phyloP scores from a whole-genome alignment of 2,113 vertebrate genomes.

The Leuciscus idus region DNA sequence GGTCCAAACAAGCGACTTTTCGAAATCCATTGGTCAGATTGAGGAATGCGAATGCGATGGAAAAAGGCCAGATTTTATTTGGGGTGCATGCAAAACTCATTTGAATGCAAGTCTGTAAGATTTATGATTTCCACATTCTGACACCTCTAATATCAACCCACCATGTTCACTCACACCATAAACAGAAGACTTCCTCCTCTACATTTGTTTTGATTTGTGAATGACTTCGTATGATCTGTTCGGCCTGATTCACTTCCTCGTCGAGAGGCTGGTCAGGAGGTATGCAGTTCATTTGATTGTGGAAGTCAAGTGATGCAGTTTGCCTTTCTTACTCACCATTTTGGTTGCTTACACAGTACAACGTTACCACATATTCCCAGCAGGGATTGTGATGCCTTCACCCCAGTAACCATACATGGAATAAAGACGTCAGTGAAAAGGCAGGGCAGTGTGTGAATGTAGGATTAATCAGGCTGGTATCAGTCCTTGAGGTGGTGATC shows the following conservation, averaged over 20 bases:
- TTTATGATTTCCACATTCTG: constrained; percentile 25
- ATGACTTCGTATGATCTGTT: constrained; percentile 40
- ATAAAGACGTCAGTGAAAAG: constrained; percentile 40
- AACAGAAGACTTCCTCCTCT: constrained; percentile 45
- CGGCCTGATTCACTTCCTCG: constrained; percentile 41
- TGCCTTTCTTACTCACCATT: constrained; percentile 30
- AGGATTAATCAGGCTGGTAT: constrained; percentile 53
- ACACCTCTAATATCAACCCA: background rate
- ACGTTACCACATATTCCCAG: constrained; percentile 37
- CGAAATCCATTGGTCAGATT: constrained; percentile 30
- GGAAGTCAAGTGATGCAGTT: constrained; percentile 4
- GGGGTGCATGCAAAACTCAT: background rate
- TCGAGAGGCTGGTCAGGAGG: constrained; percentile 18
- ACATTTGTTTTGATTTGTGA: constrained; percentile 12
- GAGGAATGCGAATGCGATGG: constrained; percentile 14
- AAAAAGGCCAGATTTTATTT: background rate
- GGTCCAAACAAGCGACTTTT: constrained; percentile 16
- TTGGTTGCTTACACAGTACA: constrained; percentile 37
- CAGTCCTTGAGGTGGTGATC: constrained; percentile 29
- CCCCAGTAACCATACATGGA: constrained; percentile 30
- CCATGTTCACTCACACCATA: constrained; percentile 26
- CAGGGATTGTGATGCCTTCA: constrained; percentile 29
- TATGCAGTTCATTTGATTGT: background rate
- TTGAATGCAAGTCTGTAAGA: background rate
- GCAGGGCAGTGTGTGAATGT: constrained; percentile 16